Evolutionary conservation across 2,113 vertebrate genomes (phyloP), one percentile per base, ranked within the genome.

Genomic region (Psilopogon haemacephalus): DNA sequence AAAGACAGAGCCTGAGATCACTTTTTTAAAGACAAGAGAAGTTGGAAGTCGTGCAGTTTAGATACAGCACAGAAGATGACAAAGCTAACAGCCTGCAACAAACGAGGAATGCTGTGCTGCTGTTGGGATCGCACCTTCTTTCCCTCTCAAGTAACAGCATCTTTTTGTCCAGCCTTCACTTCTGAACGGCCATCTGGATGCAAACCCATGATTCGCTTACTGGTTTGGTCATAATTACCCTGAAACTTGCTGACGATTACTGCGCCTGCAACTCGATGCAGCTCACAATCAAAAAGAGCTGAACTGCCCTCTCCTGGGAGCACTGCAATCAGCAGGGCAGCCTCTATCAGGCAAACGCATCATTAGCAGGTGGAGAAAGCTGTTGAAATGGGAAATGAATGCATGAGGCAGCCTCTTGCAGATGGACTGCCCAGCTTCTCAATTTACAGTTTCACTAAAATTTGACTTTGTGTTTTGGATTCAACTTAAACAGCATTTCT

Each of bases 291-390:
- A 75, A 2, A 37, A 90, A 84, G 92, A 86, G 77, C 86, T 24
- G 93, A 95, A 91, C 68, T 94, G 94, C 92, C 94, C 92, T 94
- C 82, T 95, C 90, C 90, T 76, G 94, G 92, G 92, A 95, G 89
- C 90, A 40, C 76, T 1, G 77, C 42, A 79, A 78, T 73, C 86
- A 88, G 91, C 92, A 95, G 89, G 85, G 67, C 88, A 88, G 86
- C 72, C 58, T 84, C 78, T 19, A 38, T 4, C 52, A 42, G 68
- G n/a, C 71, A 55, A 65, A 60, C 6, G 6, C 72, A 54, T 54
- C 88, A 32, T 33, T 28, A 83, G 93, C 86, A 30, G 84, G 32
- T 27, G 83, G n/a, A 63, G 72, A 67, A 76, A 86, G 88, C 80
- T 48, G 76, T 8, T 30, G 64, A 33, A 33, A 73, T 1, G 59